These are phyloP conservation scores for Pipistrellus kuhlii DNA, from an alignment of 2,797 vertebrate species.

Conservation along the genomic window DNA sequence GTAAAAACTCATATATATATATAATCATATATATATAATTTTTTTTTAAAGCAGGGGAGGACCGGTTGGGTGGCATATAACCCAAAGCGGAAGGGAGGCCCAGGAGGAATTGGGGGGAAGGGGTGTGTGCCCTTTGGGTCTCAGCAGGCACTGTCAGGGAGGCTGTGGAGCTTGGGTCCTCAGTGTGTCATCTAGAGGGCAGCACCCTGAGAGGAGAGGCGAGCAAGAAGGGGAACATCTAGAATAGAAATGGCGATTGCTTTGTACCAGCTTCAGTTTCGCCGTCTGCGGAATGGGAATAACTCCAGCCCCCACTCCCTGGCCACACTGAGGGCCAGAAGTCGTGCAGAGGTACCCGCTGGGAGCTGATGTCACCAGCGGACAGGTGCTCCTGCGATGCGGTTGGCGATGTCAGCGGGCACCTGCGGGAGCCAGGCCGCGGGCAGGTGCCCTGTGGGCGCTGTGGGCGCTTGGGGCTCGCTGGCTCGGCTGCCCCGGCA, in stretches of 20 bases:
- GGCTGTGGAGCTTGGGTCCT: fast-evolving
- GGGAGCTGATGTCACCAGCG: fast-evolving
- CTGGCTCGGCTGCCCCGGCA: neutral
- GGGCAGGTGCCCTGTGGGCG: neutral
- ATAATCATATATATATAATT: no score
- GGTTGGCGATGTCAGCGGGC: fast-evolving
- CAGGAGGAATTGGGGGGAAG: neutral
- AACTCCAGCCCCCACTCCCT: neutral
- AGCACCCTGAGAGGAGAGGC: fast-evolving
- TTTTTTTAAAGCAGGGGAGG: neutral
- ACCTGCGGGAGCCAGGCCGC: fast-evolving
- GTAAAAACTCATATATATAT: no score
- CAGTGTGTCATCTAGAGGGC: fast-evolving
- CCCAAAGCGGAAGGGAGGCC: neutral
- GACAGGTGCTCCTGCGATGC: fast-evolving
- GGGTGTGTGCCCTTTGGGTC: fast-evolving
- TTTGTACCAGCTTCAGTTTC: neutral
- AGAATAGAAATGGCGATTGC: fast-evolving
- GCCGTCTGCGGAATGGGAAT: neutral
- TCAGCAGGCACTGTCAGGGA: fast-evolving
- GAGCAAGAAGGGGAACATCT: fast-evolving
- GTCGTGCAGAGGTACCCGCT: fast-evolving
- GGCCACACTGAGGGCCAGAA: neutral
- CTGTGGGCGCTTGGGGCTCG: fast-evolving
- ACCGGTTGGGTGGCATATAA: fast-evolving